These are phyloP conservation scores for Mesoclemmys tuberculata DNA, from an alignment of 2,113 vertebrate species.

Conservation along the genomic window DNA sequence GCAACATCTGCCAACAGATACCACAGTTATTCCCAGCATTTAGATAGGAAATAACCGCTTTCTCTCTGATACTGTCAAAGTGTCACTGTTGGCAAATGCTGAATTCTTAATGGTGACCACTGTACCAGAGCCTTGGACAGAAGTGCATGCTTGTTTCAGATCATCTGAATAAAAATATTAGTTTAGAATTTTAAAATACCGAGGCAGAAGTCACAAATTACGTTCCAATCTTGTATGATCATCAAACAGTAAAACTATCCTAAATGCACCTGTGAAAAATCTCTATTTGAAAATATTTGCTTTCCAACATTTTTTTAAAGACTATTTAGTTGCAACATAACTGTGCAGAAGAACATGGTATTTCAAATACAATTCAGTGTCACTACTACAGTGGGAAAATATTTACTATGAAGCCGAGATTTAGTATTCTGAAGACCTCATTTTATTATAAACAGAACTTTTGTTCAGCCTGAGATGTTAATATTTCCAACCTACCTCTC, in stretches of 20 bases:
- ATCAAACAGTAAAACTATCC: neutral
- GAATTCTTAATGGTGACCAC: neutral
- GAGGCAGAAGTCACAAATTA: neutral
- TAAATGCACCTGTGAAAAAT: neutral
- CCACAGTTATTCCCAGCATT: neutral
- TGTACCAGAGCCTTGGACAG: neutral
- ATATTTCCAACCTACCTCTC: slow-evolving; percentile 82
- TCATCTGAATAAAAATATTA: neutral
- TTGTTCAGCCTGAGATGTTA: neutral
- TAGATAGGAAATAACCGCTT: neutral
- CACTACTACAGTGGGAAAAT: neutral
- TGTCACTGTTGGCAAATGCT: neutral
- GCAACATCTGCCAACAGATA: neutral
- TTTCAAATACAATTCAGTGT: neutral
- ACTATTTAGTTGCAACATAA: neutral
- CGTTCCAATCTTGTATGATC: neutral
- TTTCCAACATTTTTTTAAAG: neutral
- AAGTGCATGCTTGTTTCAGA: neutral
- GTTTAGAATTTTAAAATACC: neutral
- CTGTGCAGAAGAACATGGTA: neutral
- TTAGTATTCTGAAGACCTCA: fast-evolving
- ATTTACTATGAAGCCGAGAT: fast-evolving
- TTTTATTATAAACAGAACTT: slow-evolving; percentile 63
- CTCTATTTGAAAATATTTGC: neutral
- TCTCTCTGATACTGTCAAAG: neutral